Percentiles rank a stretch among this genome's conserved stretches.
Evolutionary conservation across 1,140 invertebrate species (phyloP).

Genomic region (Drosophila tsacasi): DNA sequence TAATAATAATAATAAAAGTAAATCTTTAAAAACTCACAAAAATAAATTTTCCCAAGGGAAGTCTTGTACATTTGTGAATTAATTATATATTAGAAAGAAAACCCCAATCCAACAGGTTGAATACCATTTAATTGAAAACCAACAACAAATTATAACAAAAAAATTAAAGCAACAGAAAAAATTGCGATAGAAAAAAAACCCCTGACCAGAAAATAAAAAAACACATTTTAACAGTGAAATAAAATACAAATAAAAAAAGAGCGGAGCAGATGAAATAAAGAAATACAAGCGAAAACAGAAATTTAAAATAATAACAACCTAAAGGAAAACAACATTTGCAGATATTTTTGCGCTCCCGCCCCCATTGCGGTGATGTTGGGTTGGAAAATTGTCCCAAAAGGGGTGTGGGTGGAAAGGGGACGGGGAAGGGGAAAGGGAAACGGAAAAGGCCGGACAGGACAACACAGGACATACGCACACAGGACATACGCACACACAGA

Average conservation of each 20-base stretch:
- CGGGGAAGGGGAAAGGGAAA: slow-evolving; percentile 1
- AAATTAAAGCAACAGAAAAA: slow-evolving; percentile 2
- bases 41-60: neutral
- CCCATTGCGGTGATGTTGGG: slow-evolving; percentile 33
- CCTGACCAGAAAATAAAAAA: neutral
- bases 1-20: no score
- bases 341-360: slow-evolving; percentile 52
- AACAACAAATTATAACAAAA: neutral
- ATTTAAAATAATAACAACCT: slow-evolving; percentile 82
- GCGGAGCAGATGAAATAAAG: slow-evolving; percentile 33
- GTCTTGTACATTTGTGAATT: neutral
- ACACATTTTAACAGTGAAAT: slow-evolving; percentile 4
- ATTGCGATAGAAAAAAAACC: neutral
- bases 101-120: neutral
- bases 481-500: slow-evolving; percentile 22
- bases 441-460: slow-evolving; percentile 69
- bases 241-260: slow-evolving; percentile 45
- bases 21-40: no score
- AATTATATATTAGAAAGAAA: neutral
- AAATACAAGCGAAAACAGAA: slow-evolving; percentile 52
- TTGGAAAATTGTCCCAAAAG: slow-evolving; percentile 10
- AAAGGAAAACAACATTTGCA: slow-evolving; percentile 84
- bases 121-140: neutral
- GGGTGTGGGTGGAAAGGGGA: neutral
- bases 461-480: slow-evolving; percentile 36